Evolutionary conservation across 2,797 vertebrate species (phyloP), one percentile per base, ranked within the genome.

Genomic region (Gymnothorax reevesii): DNA sequence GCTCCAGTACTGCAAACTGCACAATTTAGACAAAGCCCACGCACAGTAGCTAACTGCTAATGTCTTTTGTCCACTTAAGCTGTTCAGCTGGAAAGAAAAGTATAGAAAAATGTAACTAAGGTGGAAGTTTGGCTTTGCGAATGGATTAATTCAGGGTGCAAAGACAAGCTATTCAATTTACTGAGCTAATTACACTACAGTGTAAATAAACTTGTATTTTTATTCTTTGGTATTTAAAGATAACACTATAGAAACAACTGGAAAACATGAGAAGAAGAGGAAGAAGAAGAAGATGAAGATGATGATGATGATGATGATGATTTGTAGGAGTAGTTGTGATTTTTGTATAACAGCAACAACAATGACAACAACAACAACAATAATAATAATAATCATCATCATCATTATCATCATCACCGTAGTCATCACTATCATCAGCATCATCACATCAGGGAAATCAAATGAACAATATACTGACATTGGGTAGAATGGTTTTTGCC

Each of bases 401-500:
- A 82, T 42, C 52, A 57, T 57, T 55, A 73, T 57, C 2, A 42
- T 86, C 62, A n/a, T 84, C 80, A 59, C 69, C 66, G 60, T 84
- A n/a, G 57, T 83, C 55, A 84, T 59, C 69, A 64, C 73, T 80
- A 82, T 54, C 25, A 12, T n/a, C 25, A 77, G 52, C 25, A 55
- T 80, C 55, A n/a, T n/a, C 12, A 59, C 6, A n/a, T 17, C 22
- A n/a, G 83, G 22, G 69, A 75, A 77, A 77, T 5, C 3, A 17
- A 52, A 52, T 77, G 73, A 75, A 80, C 62, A 79, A 73, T 60
- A 25, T 27, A 7, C 49, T 86, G 71, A 57, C 60, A 84, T 84
- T 69, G 85, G 82, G 83, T 85, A 79, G 64, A 20, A 82, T 84
- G 42, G 64, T 88, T 85, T 83, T 83, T 84, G 12, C 87, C 83